These are phyloP conservation scores for Tetranychus truncatus DNA, from an alignment of 2,888 invertebrate genomes.

Conservation along the genomic window DNA sequence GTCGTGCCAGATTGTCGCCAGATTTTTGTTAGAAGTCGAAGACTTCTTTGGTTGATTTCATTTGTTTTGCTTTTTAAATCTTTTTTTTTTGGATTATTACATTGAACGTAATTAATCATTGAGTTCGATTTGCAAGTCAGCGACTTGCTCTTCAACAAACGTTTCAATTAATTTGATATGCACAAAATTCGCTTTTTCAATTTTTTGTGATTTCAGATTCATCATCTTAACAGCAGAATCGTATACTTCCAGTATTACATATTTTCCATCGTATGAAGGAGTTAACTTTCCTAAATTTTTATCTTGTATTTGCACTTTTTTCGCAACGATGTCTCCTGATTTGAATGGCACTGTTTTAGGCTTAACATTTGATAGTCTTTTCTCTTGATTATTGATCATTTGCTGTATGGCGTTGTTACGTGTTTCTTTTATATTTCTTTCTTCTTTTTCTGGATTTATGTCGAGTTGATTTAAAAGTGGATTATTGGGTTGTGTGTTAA, in stretches of 20 bases:
- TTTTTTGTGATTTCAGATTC: not conserved
- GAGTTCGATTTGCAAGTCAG: not conserved
- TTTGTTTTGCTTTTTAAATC: no score
- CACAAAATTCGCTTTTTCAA: not conserved
- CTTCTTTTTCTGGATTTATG: not conserved
- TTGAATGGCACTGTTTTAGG: not conserved
- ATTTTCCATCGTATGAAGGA: not conserved
- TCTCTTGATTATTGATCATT: not conserved
- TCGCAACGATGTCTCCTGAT: not conserved
- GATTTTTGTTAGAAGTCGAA: no score
- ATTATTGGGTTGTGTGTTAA: not conserved
- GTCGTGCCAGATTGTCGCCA: no score
- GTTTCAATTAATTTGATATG: not conserved
- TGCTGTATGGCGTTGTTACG: not conserved
- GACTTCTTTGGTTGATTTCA: no score
- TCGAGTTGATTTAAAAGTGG: not conserved
- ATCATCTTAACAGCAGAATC: not conserved
- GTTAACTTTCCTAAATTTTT: not conserved
- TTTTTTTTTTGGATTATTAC: rapidly evolving
- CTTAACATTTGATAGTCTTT: not conserved
- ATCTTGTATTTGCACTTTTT: not conserved
- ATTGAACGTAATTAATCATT: not conserved
- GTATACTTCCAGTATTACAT: not conserved
- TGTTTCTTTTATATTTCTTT: not conserved
- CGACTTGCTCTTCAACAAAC: not conserved